phyloP scores from a whole-genome alignment of 2,888 invertebrate species.

The Tolmerus cingulatus region DNA sequence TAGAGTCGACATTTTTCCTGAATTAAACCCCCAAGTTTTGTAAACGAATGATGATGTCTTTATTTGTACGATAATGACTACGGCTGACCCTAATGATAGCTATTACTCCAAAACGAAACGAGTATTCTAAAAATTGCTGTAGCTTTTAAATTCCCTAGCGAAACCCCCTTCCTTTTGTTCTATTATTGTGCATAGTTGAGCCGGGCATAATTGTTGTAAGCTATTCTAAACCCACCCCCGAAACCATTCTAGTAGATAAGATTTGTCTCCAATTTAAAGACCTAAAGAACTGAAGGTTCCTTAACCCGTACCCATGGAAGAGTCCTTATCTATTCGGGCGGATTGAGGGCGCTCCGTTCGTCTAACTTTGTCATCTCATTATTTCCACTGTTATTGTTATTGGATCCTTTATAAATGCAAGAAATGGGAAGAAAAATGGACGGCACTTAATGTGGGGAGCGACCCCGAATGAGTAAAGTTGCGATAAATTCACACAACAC shows the following conservation, averaged over 20 bases:
- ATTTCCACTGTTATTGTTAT: background rate
- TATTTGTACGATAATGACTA: background rate
- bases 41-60: background rate
- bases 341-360: background rate
- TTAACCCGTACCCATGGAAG: background rate
- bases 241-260: background rate
- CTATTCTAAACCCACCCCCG: background rate
- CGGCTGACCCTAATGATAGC: background rate
- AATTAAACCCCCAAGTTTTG: too few species aligned
- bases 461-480: background rate
- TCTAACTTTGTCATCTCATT: background rate
- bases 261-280: background rate
- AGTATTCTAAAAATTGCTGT: background rate
- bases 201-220: background rate
- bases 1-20: too few species aligned
- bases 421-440: background rate
- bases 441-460: background rate
- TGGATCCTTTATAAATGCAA: background rate
- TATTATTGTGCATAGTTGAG: background rate
- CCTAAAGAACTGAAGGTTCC: background rate
- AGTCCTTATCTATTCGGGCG: background rate
- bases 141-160: background rate
- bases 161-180: background rate
- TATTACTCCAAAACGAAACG: background rate
- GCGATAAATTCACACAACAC: background rate